Percentiles rank a stretch among this genome's conserved stretches.
phyloP scores from a whole-genome alignment of 2,888 invertebrate genomes.

The Acronicta psi region DNA sequence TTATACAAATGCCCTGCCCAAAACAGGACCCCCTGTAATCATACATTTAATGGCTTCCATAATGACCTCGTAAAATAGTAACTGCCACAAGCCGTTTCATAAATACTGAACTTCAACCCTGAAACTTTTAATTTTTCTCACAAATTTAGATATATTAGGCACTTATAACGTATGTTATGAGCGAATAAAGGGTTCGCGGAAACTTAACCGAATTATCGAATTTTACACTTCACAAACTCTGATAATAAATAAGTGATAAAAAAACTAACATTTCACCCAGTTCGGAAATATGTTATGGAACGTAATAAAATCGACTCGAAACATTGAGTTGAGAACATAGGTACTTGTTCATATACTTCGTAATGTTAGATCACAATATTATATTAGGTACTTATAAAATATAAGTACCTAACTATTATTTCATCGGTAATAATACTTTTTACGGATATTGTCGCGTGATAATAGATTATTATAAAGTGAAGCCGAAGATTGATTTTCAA shows the following conservation, averaged over 20 bases:
- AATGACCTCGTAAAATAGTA: slow-evolving; percentile 86
- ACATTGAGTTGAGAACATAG: slow-evolving; percentile 15
- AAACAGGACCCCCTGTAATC: slow-evolving; percentile 81
- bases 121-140: slow-evolving; percentile 65
- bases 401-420: no score
- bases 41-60: slow-evolving; percentile 85
- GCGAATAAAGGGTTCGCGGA: slow-evolving; percentile 27
- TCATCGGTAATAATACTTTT: no score
- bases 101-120: slow-evolving; percentile 76
- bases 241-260: slow-evolving; percentile 3
- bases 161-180: slow-evolving; percentile 39
- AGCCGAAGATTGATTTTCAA: no score
- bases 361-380: background rate
- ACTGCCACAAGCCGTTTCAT: slow-evolving; percentile 79
- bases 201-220: slow-evolving; percentile 21
- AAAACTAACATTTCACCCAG: slow-evolving; percentile 1
- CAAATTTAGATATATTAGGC: slow-evolving; percentile 57
- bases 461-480: no score
- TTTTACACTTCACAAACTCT: no score
- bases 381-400: background rate
- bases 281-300: slow-evolving; percentile 19
- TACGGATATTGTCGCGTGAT: background rate
- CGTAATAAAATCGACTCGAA: slow-evolving; percentile 15
- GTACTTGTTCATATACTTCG: background rate
- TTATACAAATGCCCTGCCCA: slow-evolving; percentile 82